Conservation (phyloP, 37 sponge, comb jelly and placozoan genomes). For the Aphrocallistes beatrix region DNA sequence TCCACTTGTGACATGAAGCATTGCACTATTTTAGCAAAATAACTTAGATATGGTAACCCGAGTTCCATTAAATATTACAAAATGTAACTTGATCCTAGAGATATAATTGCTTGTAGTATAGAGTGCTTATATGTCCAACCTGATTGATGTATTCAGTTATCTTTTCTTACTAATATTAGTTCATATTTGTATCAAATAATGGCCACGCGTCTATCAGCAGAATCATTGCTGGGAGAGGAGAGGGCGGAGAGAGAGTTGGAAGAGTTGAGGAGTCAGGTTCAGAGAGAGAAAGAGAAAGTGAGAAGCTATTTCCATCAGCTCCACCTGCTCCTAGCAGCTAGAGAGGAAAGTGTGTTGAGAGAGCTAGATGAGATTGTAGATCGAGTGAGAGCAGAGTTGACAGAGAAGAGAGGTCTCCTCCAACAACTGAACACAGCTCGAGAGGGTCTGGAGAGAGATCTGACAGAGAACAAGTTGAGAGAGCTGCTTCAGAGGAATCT, state of each 20-base stretch:
- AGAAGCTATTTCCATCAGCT: background rate
- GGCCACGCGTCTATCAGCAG: no score
- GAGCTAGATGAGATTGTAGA: background rate
- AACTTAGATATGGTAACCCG: no score
- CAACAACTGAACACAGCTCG: background rate
- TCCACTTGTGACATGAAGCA: no score
- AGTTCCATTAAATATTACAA: no score
- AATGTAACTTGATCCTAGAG: no score
- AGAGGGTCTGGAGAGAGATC: background rate
- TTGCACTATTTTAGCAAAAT: no score
- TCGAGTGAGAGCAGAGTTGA: background rate
- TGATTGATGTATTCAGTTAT: no score
- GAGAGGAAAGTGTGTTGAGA: background rate
- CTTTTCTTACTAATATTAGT: no score
- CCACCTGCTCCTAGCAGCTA: background rate
- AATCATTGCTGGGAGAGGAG: no score
- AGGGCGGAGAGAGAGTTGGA: background rate
- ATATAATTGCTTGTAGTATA: no score
- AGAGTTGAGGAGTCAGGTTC: background rate
- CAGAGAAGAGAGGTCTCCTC: background rate
- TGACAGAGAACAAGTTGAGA: slow-evolving; percentile 3
- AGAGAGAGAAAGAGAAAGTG: background rate
- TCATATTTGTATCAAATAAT: no score
- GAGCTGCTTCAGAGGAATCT: background rate
- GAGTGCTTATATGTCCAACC: no score